Base-by-base conservation (phyloP, 2,797 vertebrate genomes). In the Clarias pachynema region DNA sequence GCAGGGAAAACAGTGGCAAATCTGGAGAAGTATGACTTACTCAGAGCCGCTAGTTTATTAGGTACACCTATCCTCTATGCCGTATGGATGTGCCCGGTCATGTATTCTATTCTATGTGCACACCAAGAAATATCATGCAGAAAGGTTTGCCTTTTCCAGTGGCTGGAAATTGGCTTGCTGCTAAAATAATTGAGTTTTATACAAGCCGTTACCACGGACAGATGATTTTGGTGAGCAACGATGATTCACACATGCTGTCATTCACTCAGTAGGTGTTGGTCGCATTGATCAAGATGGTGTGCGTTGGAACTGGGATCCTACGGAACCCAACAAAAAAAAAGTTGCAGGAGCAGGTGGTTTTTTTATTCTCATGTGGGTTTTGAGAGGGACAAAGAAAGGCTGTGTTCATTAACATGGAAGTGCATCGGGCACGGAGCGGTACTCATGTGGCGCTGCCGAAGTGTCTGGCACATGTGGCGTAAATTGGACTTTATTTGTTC, bases 1-100 rank as follows among this genome's bases (percentile, higher is more conserved):
- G 77, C 84, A 84, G 69, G 59, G 59, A 86, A 87, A 87, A 84
- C 86, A 53, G 65, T 89, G 84, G 24, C 59, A 83, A 62, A 84
- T 82, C 84, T 29, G 40, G 15, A 49, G 37, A 84, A 75, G 22
- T 57, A 82, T 34, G 65, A 63, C 68, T 73, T 83, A 29, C 40
- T 34, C 82, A 1, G 5, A 83, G 68, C 26, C 0, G 6, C 69
- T 56, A 29, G 82, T 75, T 83, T 63, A 83, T 75, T 15, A 49
- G 4, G 1, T 24, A 7, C n/a, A 31, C 56, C 70, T 31, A 49
- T 62, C 49, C 49, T 14, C 56, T 59, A 5, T 37, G 10, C n/a
- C 14, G 10, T 24, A 40, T 34, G 24, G n/a, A 37, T 40, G 22
- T 29, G 10, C 53, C 29, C 59, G 53, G 22, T 56, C 12, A 62